Evolutionary conservation across 2,888 invertebrate genomes (phyloP).

Genomic region (Chymomyza procnemis): DNA sequence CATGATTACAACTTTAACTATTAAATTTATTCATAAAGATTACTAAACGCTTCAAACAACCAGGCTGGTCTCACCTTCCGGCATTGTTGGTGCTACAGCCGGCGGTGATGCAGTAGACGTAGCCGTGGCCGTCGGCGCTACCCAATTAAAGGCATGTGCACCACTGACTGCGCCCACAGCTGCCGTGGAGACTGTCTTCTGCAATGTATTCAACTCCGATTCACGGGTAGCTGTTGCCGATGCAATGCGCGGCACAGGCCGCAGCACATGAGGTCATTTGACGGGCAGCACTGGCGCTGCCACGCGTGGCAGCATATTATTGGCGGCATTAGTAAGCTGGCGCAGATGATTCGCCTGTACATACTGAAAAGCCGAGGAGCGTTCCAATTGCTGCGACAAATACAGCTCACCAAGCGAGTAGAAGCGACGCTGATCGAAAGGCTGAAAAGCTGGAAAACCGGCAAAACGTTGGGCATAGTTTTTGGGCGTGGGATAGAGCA

Average conservation of each 20-base stretch:
- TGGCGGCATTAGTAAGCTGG: slow-evolving; percentile 62
- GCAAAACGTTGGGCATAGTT: slow-evolving; percentile 65
- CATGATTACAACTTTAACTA: slow-evolving; percentile 51
- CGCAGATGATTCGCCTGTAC: slow-evolving; percentile 75
- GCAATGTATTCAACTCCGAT: slow-evolving; percentile 14
- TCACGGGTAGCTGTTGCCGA: slow-evolving; percentile 50
- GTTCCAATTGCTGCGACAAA: slow-evolving; percentile 75
- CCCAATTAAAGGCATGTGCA: slow-evolving; percentile 50
- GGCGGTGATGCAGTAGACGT: slow-evolving; percentile 10
- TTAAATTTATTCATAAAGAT: slow-evolving; percentile 35
- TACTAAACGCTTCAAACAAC: slow-evolving; percentile 42
- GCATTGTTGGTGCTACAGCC: neutral
- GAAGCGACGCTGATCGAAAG: slow-evolving; percentile 75
- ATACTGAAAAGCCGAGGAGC: slow-evolving; percentile 78
- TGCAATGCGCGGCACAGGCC: slow-evolving; percentile 77
- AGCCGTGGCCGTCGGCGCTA: slow-evolving; percentile 12
- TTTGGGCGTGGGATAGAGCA: slow-evolving; percentile 50
- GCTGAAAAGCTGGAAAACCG: slow-evolving; percentile 65
- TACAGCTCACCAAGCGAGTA: slow-evolving; percentile 77
- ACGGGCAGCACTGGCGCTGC: slow-evolving; percentile 59
- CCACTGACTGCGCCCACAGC: slow-evolving; percentile 20
- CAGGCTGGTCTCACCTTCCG: slow-evolving; percentile 23
- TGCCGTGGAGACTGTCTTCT: slow-evolving; percentile 10
- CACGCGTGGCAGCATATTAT: slow-evolving; percentile 54
- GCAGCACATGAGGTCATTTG: slow-evolving; percentile 78